phyloP scores from a whole-genome alignment of 2,113 vertebrate species.

The Lipophrys pholis region DNA sequence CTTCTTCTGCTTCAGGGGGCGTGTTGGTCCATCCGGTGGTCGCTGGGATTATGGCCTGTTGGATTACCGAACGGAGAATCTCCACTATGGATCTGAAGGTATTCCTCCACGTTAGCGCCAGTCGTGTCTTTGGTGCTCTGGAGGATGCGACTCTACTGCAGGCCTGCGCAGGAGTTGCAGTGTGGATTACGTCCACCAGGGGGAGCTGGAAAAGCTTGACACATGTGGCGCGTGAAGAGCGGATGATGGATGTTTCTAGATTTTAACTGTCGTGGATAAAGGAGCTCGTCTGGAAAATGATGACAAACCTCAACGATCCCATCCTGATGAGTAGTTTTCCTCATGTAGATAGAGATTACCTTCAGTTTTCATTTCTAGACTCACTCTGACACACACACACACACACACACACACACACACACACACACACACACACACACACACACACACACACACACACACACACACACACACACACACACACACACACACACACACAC shows the following conservation, averaged over 20 bases:
- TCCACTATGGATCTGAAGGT: slow-evolving; percentile 62
- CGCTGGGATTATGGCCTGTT: slow-evolving; percentile 28
- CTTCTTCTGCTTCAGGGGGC: slow-evolving; percentile 38
- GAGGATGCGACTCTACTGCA: neutral
- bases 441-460: neutral
- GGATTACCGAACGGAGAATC: slow-evolving; percentile 47
- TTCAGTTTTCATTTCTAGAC: no score
- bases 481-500: neutral
- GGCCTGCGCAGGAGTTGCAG: neutral
- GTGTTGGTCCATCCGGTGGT: neutral
- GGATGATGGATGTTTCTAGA: neutral
- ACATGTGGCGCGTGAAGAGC: neutral
- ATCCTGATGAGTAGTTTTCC: neutral
- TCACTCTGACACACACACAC: neutral
- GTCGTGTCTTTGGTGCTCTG: neutral
- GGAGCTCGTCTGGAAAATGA: neutral
- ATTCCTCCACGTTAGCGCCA: slow-evolving; percentile 2
- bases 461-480: neutral
- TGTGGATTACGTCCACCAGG: slow-evolving; percentile 8
- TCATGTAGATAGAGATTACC: neutral
- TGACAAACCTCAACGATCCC: neutral
- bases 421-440: neutral
- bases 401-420: neutral
- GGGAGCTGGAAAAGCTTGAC: neutral
- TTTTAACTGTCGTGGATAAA: neutral